Evolutionary conservation across 2,113 vertebrate species (phyloP).

Genomic region (Alosa alosa): DNA sequence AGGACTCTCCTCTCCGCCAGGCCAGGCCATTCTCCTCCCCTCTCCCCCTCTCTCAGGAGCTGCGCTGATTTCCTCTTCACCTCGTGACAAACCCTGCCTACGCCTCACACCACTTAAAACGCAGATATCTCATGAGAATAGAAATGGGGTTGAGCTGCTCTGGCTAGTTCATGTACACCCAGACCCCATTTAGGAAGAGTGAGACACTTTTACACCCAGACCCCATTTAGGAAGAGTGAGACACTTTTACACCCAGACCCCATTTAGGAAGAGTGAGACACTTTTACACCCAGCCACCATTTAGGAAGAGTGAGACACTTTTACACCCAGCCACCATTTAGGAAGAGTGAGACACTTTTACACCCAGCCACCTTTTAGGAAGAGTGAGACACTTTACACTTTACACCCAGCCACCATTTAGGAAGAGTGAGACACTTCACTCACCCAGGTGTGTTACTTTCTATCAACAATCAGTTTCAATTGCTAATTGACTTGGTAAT

Average conservation of each 20-base stretch:
- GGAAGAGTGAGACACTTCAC: neutral
- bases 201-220: neutral
- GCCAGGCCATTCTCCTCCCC: neutral
- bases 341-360: no score
- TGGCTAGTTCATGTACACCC: neutral
- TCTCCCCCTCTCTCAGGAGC: neutral
- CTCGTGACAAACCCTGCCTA: neutral
- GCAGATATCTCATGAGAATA: neutral
- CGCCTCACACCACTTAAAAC: neutral
- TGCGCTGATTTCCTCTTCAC: neutral
- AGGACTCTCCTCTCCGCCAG: neutral
- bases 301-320: no score
- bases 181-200: neutral
- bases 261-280: no score
- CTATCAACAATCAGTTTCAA: neutral
- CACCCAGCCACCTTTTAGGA: no score
- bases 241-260: no score
- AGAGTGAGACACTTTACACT: no score
- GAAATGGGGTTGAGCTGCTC: neutral
- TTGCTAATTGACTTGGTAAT: neutral
- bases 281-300: no score
- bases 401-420: no score
- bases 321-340: no score
- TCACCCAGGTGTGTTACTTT: neutral
- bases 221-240: no score